Base-by-base conservation (phyloP, 2,888 invertebrate species). In the Mesorhabditis sp. region DNA sequence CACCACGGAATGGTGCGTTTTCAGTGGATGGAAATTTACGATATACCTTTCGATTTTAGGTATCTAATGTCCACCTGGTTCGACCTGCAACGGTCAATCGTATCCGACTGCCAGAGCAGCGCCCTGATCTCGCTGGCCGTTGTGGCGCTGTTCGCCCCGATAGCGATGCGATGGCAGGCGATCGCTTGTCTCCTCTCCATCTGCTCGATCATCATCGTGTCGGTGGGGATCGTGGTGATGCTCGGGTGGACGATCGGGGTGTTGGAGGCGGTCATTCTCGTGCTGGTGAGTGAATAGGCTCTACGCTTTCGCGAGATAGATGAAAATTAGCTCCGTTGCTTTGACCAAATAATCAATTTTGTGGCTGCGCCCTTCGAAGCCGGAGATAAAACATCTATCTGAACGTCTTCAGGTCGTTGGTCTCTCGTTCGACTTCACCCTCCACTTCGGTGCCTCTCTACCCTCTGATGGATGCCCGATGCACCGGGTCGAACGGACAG, bases 401-500 rank as follows among this genome's bases (percentile, higher is more conserved):
- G 58, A 50, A 50, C 7, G 7, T 50, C 58, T 50, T 50, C n/a
- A 50, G 58, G n/a, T 83, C 44, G 84, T 84, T 41, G 81, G 83
- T 28, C 76, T 84, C 5, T 85, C 84, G 2, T 84, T 84, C 71
- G 84, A 84, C 70, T 84, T 82, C 72, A 84, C 84, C n/a, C 80
- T 84, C n/a, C 84, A 85, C 68, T 85, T 78, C 71, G 83, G 82
- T n/a, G 80, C 81, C 28, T 76, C 80, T 10, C 69, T 83, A 28
- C 80, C 79, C 13, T 61, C 71, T 7, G 62, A 69, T 41, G 79
- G 79, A 15, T 80, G 79, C 66, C 68, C 74, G 4, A 67, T 69
- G 2, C 80, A 80, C 66, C 73, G 76, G n/a, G 76, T 75, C 42
- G 67, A 72, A 50, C 72, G 74, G 44, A 65, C 69, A 6, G 69